Base-by-base conservation (phyloP, 2,113 vertebrate genomes). In the Periophthalmus modestus region DNA sequence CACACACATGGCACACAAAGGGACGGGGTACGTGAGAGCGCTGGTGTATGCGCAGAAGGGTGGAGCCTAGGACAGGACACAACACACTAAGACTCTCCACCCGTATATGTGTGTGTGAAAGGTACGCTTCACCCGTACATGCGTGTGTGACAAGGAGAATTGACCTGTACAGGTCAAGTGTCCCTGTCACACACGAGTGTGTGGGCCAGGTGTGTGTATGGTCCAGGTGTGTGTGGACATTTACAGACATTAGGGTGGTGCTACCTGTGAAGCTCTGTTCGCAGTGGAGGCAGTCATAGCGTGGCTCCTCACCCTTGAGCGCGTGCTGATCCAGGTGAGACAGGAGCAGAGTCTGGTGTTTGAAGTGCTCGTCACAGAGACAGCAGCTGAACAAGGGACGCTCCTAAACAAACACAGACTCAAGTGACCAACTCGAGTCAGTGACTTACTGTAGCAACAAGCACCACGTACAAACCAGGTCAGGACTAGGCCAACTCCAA, bases 11-110 rank as follows among this genome's bases (percentile, higher is more conserved):
- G 1, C 93, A 93, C 68, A 76, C 86, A 76, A 86, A 89, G 0
- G 90, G 82, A 24, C 88, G 83, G 14, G 71, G 83, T 0, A 85
- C 81, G 81, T 94, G 93, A 0, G 86, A 81, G 43, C 92, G 90
- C 88, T 93, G 90, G 81, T 94, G 93, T 77, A 90, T 91, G 0
- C 92, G 86, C 0, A 94, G 83, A 72, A 89, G 91, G 0, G 90
- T 91, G 71, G 92, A 87, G 0, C 91, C 85, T 78, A 78, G 4
- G 72, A 21, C 73, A 24, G 3, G 4, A 52, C 66, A 70, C 28
- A 28, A 28, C 28, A 28, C 28, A 28, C 28, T 28, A 28, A 28
- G 28, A 28, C 28, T 28, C 28, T 28, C 28, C 28, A 28, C 28
- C 28, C 3, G 28, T 28, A 28, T 28, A 28, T 3, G 3, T 28